Percentiles rank a stretch among this genome's conserved stretches.
Evolutionary conservation across 2,888 invertebrate species (phyloP).

Genomic region (Criorhina ranunculi): DNA sequence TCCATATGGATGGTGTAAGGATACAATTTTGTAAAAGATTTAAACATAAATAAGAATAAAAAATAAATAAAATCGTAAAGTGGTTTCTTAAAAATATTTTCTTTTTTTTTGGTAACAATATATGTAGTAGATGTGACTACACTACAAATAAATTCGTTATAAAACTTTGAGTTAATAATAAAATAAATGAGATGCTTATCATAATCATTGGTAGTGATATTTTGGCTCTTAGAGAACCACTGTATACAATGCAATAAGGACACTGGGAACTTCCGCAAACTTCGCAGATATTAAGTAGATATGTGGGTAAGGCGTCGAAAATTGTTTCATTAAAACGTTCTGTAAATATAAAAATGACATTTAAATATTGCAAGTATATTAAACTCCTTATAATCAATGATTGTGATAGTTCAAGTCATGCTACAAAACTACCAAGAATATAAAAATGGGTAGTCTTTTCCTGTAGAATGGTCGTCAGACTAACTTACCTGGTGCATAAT

Average conservation of each 20-base stretch:
- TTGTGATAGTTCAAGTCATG: no score
- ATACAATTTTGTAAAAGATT: not conserved
- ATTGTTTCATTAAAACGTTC: conserved; percentile 95
- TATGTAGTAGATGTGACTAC: conserved; percentile 47
- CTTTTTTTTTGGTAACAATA: conserved; percentile 70
- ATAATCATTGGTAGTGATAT: conserved; percentile 48
- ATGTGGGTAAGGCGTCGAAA: conserved; percentile 92
- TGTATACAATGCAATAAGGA: conserved; percentile 93
- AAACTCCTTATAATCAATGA: no score
- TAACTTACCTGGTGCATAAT: conserved; percentile 93
- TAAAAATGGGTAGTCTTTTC: no score
- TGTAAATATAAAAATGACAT: conserved; percentile 83
- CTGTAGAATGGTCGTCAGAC: no score
- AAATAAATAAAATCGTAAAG: not conserved
- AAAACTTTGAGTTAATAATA: conserved; percentile 56
- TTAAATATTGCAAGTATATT: no score
- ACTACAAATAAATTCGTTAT: conserved; percentile 50
- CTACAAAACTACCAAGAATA: no score
- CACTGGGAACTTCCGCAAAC: conserved; percentile 96
- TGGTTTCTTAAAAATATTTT: conserved; percentile 14
- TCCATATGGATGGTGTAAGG: conserved; percentile 20
- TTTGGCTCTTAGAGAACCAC: conserved; percentile 80
- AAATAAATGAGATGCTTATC: conserved; percentile 63
- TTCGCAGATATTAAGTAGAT: conserved; percentile 93
- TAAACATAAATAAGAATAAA: conserved; percentile 1